A percentile compares a stretch with the other conserved stretches of the same genome.
These are phyloP conservation scores for Pangasius macronema DNA, from an alignment of 2,797 vertebrate genomes.

Conservation along the genomic window DNA sequence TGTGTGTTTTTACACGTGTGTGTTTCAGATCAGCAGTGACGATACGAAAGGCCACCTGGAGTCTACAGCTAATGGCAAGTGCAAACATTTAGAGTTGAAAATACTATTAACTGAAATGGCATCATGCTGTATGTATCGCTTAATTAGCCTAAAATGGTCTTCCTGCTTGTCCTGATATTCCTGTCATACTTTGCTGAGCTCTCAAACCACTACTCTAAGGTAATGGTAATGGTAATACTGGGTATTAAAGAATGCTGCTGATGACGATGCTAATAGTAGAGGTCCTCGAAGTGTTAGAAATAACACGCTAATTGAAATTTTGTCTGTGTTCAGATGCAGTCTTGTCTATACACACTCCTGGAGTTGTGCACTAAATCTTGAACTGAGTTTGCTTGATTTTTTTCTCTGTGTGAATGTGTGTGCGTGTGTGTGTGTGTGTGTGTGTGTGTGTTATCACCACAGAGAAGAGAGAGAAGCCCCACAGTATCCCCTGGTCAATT, in stretches of 20 bases:
- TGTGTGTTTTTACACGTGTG: background rate
- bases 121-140: background rate
- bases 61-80: slow-evolving; percentile 6
- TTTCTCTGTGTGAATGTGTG: background rate
- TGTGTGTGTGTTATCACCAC: background rate
- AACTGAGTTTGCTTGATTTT: background rate
- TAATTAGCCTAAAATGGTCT: background rate
- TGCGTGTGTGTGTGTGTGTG: background rate
- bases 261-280: background rate
- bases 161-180: background rate
- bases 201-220: background rate
- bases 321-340: background rate
- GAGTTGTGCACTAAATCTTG: background rate
- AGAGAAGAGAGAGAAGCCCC: background rate
- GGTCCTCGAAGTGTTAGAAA: background rate
- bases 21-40: background rate
- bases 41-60: background rate
- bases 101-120: background rate
- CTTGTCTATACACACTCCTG: background rate
- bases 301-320: background rate
- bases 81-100: background rate
- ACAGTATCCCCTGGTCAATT: background rate
- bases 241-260: background rate
- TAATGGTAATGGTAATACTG: background rate
- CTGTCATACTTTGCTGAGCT: background rate